A percentile compares a stretch with the other conserved stretches of the same genome.
Evolutionary conservation across 2,113 vertebrate genomes (phyloP).

Genomic region (Lagenorhynchus albirostris): DNA sequence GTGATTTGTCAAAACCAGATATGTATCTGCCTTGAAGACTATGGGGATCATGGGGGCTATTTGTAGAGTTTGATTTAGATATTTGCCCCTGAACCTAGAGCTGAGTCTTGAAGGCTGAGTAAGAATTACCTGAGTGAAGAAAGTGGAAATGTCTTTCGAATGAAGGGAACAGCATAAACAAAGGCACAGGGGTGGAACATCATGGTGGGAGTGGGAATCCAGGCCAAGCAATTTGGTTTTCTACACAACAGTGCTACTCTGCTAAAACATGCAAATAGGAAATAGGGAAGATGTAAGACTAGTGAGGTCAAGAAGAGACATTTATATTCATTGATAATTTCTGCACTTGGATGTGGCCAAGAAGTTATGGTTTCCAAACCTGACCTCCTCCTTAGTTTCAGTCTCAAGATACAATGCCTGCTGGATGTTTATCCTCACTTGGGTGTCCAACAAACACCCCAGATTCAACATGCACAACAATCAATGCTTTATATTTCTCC

Average conservation of each 20-base stretch:
- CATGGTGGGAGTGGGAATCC: neutral
- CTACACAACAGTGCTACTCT: neutral
- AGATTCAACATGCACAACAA: neutral
- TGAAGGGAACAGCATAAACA: neutral
- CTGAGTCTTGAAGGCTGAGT: neutral
- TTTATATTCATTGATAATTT: neutral
- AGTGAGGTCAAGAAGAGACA: neutral
- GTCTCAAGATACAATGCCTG: neutral
- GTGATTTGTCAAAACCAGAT: neutral
- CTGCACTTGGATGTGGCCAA: neutral
- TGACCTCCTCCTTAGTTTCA: neutral
- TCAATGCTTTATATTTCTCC: neutral
- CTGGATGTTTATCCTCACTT: neutral
- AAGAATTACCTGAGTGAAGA: neutral
- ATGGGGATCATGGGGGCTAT: neutral
- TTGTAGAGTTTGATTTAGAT: neutral
- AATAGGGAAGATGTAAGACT: neutral
- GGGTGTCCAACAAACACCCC: neutral
- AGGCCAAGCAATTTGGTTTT: neutral
- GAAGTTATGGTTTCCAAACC: neutral
- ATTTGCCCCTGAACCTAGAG: neutral
- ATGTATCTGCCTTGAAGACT: neutral
- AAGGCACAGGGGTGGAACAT: accelerated
- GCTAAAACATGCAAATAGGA: neutral
- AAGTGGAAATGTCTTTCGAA: neutral